phyloP scores from a whole-genome alignment of 2,113 vertebrate species.

The Scomber japonicus region DNA sequence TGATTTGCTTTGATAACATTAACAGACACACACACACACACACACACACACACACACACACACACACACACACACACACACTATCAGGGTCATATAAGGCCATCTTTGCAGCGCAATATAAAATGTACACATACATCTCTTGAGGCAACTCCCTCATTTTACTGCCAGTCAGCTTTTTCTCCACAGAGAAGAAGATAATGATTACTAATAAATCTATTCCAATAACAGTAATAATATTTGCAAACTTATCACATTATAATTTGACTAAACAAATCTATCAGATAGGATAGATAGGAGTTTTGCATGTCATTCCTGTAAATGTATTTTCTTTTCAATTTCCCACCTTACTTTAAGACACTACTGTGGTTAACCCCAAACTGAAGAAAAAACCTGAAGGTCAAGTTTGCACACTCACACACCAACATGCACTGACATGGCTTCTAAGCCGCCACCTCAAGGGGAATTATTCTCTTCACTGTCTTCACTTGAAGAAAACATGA shows the following conservation, averaged over 20 bases:
- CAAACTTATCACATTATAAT: conserved; percentile 10
- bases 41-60: background rate
- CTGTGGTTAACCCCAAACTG: background rate
- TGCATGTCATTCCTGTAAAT: background rate
- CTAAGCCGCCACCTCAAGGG: background rate
- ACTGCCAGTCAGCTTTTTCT: background rate
- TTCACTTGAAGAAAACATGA: conserved; percentile 22
- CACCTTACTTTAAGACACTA: background rate
- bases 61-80: background rate
- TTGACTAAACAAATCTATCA: conserved; percentile 1
- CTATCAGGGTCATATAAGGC: background rate
- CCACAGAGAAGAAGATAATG: too few species aligned
- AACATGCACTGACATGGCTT: background rate
- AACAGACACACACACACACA: background rate
- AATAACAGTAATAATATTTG: background rate
- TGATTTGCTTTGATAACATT: background rate
- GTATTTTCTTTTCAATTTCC: background rate
- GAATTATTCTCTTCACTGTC: background rate
- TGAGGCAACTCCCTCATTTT: background rate
- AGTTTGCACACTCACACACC: background rate
- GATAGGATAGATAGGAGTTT: background rate
- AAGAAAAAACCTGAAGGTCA: conserved; percentile 22
- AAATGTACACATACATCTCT: background rate
- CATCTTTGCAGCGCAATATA: background rate
- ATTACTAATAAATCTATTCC: background rate